Evolutionary conservation across 2,888 invertebrate species (phyloP).

Genomic region (Lepetodrilus schrolli): DNA sequence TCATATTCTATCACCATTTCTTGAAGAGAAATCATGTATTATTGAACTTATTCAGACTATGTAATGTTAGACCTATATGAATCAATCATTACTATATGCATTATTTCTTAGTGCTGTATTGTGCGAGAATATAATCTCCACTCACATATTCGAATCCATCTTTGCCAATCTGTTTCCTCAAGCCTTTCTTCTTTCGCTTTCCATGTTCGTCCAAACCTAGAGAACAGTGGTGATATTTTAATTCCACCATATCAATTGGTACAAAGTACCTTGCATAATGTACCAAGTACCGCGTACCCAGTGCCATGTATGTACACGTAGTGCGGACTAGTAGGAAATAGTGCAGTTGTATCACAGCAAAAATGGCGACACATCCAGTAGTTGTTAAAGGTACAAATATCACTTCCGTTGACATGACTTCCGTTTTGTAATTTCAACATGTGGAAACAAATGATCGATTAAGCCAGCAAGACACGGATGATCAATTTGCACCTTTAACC

Average conservation of each 20-base stretch:
- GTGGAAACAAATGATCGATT: not conserved
- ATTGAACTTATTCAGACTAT: no score
- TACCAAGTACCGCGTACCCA: no score
- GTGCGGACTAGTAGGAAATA: no score
- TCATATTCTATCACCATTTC: not conserved
- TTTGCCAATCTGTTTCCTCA: slow-evolving; percentile 41
- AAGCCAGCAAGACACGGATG: no score
- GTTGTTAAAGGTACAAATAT: slow-evolving; percentile 14
- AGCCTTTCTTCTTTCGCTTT: slow-evolving; percentile 57
- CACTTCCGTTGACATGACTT: no score
- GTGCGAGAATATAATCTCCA: not conserved
- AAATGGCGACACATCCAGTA: slow-evolving; percentile 2
- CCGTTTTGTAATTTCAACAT: not conserved
- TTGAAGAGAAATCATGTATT: not conserved
- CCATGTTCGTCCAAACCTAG: slow-evolving; percentile 54
- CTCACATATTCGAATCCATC: slow-evolving; percentile 70
- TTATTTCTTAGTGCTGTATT: not conserved
- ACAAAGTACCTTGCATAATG: no score
- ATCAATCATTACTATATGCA: no score
- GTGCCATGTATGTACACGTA: no score
- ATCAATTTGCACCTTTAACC: no score
- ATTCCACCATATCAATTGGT: no score
- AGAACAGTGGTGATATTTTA: not conserved
- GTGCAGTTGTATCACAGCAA: no score
- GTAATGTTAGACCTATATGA: no score